Base-by-base conservation (phyloP, 2,888 invertebrate genomes). In the Poecilobothrus nobilitatus region DNA sequence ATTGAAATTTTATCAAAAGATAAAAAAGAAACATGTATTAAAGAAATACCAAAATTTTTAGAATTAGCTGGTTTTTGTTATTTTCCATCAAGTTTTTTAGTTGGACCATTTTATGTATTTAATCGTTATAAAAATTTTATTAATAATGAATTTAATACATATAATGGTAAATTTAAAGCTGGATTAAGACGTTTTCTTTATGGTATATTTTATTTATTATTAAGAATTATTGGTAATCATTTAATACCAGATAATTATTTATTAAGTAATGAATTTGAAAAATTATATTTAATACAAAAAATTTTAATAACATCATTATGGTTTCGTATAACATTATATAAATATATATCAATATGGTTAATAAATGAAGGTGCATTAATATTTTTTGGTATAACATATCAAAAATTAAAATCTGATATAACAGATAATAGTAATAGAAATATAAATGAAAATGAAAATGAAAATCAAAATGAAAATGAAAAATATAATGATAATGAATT, bases 271-370 rank as follows among this genome's bases (percentile, higher is more conserved):
- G 87, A 87, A 12, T 91, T 86, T 75, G 79, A 78, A 22, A 78
- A 86, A 0, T 78, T 81, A 1, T 80, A 83, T 0, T 85, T 89
- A 69, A 75, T 88, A 12, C 85, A 84, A 74, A 86, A 88, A 68
- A 86, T 89, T 71, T 77, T 90, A 21, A 81, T 90, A 69, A 80
- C 92, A 72, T 92, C 92, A 1, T 75, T 94, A 1, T 96, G 95
- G 94, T 95, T 91, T 0, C 90, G 94, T 77, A 86, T 91, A 69
- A 87, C 88, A 18, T 83, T 97, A 5, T 94, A 94, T 81, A 96
- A 96, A 80, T 98, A 98, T 78, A 91, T 97, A 67, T 91, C 93
- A 1, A 92, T 92, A 78, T 98, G 97, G 97, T 84, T 97, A 65
- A 84, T 98, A 21, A 88, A 94, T 4, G 94, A 94, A 85, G 93